phyloP scores from a whole-genome alignment of 2,113 vertebrate species.

The Rana temporaria region DNA sequence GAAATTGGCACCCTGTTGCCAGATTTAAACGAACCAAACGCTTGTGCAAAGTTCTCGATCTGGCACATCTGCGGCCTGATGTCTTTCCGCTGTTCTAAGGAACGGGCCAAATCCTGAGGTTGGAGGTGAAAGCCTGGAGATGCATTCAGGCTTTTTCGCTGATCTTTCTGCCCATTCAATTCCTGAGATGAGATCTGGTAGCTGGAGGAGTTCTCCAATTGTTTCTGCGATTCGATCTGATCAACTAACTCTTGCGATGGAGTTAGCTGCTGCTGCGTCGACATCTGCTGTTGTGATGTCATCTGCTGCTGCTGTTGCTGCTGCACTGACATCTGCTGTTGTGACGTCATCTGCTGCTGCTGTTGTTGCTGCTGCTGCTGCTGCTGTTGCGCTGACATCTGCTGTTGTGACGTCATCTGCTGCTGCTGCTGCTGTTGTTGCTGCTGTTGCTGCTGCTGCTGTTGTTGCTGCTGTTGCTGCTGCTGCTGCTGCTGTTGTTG shows the following conservation, averaged over 20 bases:
- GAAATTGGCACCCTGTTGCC: slow-evolving; percentile 94
- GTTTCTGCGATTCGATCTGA: slow-evolving; percentile 93
- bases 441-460: no score
- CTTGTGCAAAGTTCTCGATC: slow-evolving; percentile 99
- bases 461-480: no score
- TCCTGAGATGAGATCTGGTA: slow-evolving; percentile 92
- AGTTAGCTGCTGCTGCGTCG: slow-evolving; percentile 94
- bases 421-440: no score
- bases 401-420: no score
- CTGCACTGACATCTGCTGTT: no score
- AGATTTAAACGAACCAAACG: slow-evolving; percentile 98
- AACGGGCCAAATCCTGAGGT: slow-evolving; percentile 88
- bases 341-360: no score
- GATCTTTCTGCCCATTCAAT: slow-evolving; percentile 89
- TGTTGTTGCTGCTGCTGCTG: no score
- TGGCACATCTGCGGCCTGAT: slow-evolving; percentile 90
- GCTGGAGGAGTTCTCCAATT: slow-evolving; percentile 82
- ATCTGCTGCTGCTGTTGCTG: no score
- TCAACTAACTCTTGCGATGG: slow-evolving; percentile 98
- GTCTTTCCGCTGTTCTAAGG: slow-evolving; percentile 91
- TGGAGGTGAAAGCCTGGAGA: slow-evolving; percentile 86
- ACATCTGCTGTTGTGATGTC: no score
- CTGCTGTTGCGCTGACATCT: no score
- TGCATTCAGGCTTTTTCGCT: slow-evolving; percentile 83
- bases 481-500: no score